Evolutionary conservation across 1,140 invertebrate species (phyloP).

Genomic region (Habropoda laboriosa): DNA sequence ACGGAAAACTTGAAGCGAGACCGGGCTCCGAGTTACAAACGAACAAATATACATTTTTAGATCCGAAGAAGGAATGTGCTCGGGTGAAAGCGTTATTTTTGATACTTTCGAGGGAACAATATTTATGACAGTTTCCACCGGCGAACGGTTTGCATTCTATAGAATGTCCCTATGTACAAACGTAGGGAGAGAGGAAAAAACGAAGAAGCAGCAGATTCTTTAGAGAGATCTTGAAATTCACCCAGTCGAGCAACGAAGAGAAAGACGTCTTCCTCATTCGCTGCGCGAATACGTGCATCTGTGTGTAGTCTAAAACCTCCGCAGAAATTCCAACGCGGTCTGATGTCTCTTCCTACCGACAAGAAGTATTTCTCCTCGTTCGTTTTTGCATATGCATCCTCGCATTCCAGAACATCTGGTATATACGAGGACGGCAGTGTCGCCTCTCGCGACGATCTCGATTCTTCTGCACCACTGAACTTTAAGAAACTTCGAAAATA

Average conservation of each 20-base stretch:
- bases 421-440: neutral
- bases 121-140: neutral
- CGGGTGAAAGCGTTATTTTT: neutral
- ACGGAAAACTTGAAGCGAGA: neutral
- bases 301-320: constrained; percentile 4
- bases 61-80: neutral
- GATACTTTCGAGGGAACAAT: constrained; percentile 9
- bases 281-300: constrained; percentile 12
- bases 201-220: constrained; percentile 17
- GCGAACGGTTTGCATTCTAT: constrained; percentile 31
- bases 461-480: constrained; percentile 32
- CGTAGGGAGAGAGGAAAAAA: neutral
- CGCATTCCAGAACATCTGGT: constrained; percentile 35
- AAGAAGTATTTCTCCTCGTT: constrained; percentile 51
- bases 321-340: constrained; percentile 47
- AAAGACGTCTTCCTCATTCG: constrained; percentile 38
- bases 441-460: constrained; percentile 18
- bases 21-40: too few species aligned
- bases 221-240: constrained; percentile 31
- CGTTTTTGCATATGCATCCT: constrained; percentile 40
- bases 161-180: neutral
- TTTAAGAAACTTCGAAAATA: constrained; percentile 32
- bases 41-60: neutral
- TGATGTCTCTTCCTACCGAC: constrained; percentile 27
- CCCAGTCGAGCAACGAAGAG: constrained; percentile 20